Evolutionary conservation across 2,113 vertebrate species (phyloP).

Genomic region (Noturus placidus): DNA sequence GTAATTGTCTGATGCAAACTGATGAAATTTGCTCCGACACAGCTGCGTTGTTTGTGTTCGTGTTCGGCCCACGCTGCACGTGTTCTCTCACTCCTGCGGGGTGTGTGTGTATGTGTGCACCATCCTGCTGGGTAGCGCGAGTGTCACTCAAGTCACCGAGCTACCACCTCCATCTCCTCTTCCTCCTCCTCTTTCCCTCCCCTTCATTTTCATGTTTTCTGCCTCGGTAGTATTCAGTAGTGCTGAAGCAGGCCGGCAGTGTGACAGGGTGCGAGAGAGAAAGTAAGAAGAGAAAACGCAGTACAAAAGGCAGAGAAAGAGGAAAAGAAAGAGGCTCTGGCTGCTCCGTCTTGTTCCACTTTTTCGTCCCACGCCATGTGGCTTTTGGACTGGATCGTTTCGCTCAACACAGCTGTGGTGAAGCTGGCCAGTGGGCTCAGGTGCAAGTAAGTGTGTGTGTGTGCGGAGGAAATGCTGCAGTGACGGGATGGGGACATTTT

Average conservation of each 20-base stretch:
- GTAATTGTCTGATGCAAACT: background rate
- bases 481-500: background rate
- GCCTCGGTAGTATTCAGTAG: conserved; percentile 40
- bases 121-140: conserved; percentile 13
- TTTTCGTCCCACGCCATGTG: conserved; percentile 66
- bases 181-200: conserved; percentile 28
- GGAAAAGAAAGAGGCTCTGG: conserved; percentile 14
- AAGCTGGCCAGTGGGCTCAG: conserved; percentile 73
- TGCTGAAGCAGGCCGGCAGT: conserved; percentile 22
- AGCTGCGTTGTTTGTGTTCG: background rate
- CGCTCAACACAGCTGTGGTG: conserved; percentile 72
- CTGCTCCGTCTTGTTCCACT: conserved; percentile 24
- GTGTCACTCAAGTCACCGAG: conserved; percentile 24
- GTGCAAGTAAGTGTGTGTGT: conserved; percentile 70
- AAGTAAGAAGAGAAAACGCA: background rate
- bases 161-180: conserved; percentile 18
- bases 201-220: conserved; percentile 26
- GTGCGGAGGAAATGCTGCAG: background rate
- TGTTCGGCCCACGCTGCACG: background rate
- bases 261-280: background rate
- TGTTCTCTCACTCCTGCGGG: background rate
- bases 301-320: background rate
- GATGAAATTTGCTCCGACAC: background rate
- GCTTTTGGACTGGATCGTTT: conserved; percentile 77
- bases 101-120: background rate